phyloP scores from a whole-genome alignment of 2,797 vertebrate genomes.

The Crenichthys baileyi region DNA sequence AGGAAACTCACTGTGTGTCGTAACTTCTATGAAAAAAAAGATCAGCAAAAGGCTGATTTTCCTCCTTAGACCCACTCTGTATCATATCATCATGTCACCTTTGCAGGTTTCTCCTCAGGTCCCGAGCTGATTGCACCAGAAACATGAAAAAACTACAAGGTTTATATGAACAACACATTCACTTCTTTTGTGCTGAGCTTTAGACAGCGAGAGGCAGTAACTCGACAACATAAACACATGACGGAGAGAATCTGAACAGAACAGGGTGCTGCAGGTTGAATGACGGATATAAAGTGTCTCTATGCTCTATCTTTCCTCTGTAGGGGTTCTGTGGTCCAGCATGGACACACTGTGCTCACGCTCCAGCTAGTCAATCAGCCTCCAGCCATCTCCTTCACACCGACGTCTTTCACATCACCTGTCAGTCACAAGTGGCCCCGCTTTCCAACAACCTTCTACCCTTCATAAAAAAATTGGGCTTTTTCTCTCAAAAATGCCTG shows the following conservation, averaged over 20 bases:
- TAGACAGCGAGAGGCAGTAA: constrained; percentile 37
- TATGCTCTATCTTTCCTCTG: constrained; percentile 60
- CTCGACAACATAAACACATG: constrained; percentile 50
- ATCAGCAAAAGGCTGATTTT: background rate
- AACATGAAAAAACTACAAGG: constrained; percentile 37
- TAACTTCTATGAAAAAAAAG: background rate
- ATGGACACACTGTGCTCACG: constrained; percentile 32
- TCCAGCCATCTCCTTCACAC: constrained; percentile 20
- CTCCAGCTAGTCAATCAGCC: constrained; percentile 16
- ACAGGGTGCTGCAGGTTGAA: constrained; percentile 38
- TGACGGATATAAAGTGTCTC: constrained; percentile 74
- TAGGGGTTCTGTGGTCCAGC: constrained; percentile 38
- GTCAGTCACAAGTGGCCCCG: constrained; percentile 58
- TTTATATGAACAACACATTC: constrained; percentile 34
- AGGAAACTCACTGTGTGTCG: background rate
- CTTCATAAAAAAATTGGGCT: constrained; percentile 39
- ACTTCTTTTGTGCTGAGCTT: constrained; percentile 25
- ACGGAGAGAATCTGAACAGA: constrained; percentile 48
- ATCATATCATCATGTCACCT: background rate
- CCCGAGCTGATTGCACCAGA: constrained; percentile 15
- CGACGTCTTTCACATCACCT: constrained; percentile 37
- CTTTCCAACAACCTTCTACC: constrained; percentile 47
- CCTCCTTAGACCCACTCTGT: background rate
- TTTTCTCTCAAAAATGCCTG: constrained; percentile 46
- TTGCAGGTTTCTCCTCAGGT: constrained; percentile 17